Evolutionary conservation across 2,888 invertebrate species (phyloP).

Genomic region (Eupsilia transversa): DNA sequence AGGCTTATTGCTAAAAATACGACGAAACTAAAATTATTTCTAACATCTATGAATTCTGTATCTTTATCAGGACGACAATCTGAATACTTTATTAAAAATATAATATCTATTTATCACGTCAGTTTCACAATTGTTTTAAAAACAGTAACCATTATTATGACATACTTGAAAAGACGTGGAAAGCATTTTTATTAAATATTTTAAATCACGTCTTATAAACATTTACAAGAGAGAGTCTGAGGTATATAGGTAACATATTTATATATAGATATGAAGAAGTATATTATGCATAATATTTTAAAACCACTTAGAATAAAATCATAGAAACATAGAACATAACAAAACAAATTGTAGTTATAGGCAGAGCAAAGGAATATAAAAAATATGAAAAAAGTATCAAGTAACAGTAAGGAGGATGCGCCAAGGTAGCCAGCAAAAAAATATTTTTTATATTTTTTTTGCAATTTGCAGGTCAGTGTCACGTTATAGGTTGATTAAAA

Average conservation of each 20-base stretch:
- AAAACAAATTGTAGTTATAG: neutral
- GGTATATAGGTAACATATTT: neutral
- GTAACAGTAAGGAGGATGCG: no score
- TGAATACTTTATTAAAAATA: neutral
- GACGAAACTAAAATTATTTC: neutral
- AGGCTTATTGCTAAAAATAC: neutral
- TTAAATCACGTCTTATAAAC: neutral
- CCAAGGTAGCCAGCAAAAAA: no score
- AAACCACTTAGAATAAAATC: neutral
- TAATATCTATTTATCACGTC: neutral
- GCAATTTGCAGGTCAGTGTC: no score
- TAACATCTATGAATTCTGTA: neutral
- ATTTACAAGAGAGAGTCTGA: slow-evolving; percentile 31
- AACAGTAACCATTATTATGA: neutral
- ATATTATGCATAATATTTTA: neutral
- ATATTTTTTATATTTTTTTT: no score
- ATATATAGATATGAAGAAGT: neutral
- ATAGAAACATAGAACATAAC: neutral
- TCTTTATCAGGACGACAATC: neutral
- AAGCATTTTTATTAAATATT: neutral
- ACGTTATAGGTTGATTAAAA: no score
- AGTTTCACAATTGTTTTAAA: neutral
- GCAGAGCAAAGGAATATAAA: neutral
- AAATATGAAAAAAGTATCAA: neutral
- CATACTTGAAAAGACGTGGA: neutral